Base-by-base conservation (phyloP, 1,140 invertebrate genomes). In the Parapsyche elsis region DNA sequence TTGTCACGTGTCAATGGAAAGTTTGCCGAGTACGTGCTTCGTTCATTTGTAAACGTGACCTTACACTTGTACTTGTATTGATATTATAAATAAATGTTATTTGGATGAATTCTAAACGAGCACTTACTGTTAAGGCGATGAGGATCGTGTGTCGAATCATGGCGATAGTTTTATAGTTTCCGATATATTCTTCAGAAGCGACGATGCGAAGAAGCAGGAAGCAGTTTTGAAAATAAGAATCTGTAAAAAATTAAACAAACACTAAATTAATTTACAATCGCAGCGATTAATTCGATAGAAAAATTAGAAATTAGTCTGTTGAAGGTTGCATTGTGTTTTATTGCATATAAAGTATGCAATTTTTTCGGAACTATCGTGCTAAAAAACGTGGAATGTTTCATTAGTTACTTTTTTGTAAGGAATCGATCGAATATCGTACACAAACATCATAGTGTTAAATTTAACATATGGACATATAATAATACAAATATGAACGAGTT, bases 81-180 rank as follows among this genome's bases (percentile, higher is more conserved):
- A 38, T 38, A 38, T 38, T 38, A n/a, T n/a, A n/a, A n/a, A n/a
- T n/a, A 38, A 38, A 38, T 38, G 2, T 2, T 53, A 53, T 53
- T 5, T 53, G 49, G 12, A 53, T 53, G 10, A 5, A 53, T 53
- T 2, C 1, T 53, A 53, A 5, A 53, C 19, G 16, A 61, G 14
- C 45, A 46, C 71, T 73, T n/a, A 73, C 71, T 38, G 46, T 10
- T 16, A 73, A 21, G 44, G 44, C 44, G 30, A 19, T 19, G n/a
- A 49, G 46, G 44, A 73, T 5, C 38, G 21, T 46, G 71, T 9
- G 21, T 16, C 71, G 71, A 73, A 73, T 45, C 71, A 73, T 73
- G n/a, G 23, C 24, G 64, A 23, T 24, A 19, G 24, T 12, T 67
- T 67, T 23, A 23, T 24, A 19, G 24, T 12, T 67, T 67, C 64